These are phyloP conservation scores for Pelvicachromis taeniatus DNA, from an alignment of 2,113 vertebrate species.

Conservation along the genomic window DNA sequence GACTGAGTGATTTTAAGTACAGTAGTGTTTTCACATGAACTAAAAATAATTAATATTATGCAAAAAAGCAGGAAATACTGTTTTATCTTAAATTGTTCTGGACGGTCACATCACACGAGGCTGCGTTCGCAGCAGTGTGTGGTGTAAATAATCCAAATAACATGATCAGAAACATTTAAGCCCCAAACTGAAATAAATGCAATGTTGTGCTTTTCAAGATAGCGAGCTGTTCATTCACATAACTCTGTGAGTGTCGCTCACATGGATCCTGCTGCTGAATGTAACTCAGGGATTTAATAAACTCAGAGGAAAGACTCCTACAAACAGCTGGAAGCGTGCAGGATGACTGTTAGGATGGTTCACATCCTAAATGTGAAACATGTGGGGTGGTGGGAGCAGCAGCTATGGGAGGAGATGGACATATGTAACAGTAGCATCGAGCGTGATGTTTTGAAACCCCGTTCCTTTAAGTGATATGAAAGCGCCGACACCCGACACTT, in stretches of 20 bases:
- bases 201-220: not conserved
- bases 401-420: not conserved
- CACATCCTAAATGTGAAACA: not conserved
- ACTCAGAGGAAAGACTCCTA: not conserved
- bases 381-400: not conserved
- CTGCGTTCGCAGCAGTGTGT: not conserved
- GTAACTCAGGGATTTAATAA: not conserved
- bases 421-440: accelerated
- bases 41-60: not conserved
- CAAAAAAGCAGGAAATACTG: not conserved
- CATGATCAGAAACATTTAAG: not conserved
- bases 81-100: not conserved
- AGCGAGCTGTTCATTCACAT: not conserved
- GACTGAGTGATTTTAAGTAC: no score
- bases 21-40: no score
- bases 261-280: not conserved
- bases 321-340: not conserved
- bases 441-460: not conserved
- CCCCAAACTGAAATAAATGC: not conserved
- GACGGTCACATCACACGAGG: not conserved
- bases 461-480: not conserved
- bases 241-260: not conserved
- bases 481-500: not conserved
- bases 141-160: not conserved
- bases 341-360: not conserved